Percentiles rank a stretch among this genome's conserved stretches.
These are phyloP conservation scores for Sympetrum striolatum DNA, from an alignment of 2,888 invertebrate genomes.

Conservation along the genomic window DNA sequence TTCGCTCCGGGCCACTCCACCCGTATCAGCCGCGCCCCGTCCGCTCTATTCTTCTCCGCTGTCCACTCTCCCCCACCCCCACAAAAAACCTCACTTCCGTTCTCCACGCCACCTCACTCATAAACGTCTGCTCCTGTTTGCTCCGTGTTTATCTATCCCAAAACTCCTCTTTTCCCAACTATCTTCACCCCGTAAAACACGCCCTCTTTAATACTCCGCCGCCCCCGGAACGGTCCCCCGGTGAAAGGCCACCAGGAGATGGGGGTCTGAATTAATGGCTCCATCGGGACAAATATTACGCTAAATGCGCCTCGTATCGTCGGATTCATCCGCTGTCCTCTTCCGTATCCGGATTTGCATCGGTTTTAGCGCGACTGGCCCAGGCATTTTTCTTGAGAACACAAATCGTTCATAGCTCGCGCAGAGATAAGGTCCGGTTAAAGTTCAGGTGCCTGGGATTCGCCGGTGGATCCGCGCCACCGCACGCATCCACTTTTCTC, in stretches of 20 bases:
- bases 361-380: slow-evolving; percentile 22
- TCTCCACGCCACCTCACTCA: background rate
- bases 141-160: slow-evolving; percentile 31
- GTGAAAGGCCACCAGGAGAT: slow-evolving; percentile 12
- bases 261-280: slow-evolving; percentile 30
- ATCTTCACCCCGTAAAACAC: slow-evolving; percentile 17
- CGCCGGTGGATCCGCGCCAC: background rate
- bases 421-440: background rate
- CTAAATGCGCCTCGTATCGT: slow-evolving; percentile 37
- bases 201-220: slow-evolving; percentile 25
- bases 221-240: background rate
- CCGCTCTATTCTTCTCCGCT: slow-evolving; percentile 36
- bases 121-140: slow-evolving; percentile 40
- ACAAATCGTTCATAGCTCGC: slow-evolving; percentile 31
- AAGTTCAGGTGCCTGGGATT: background rate
- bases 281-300: slow-evolving; percentile 42
- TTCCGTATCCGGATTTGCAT: slow-evolving; percentile 31
- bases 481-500: background rate
- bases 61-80: background rate
- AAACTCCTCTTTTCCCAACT: slow-evolving; percentile 30
- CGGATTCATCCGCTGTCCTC: slow-evolving; percentile 41
- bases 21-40: slow-evolving; percentile 40
- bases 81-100: background rate
- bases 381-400: slow-evolving; percentile 41
- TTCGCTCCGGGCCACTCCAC: slow-evolving; percentile 36